Percentiles rank a stretch among this genome's conserved stretches.
phyloP scores from a whole-genome alignment of 92 coral and sea anemone genomes.

The Paramuricea clavata region DNA sequence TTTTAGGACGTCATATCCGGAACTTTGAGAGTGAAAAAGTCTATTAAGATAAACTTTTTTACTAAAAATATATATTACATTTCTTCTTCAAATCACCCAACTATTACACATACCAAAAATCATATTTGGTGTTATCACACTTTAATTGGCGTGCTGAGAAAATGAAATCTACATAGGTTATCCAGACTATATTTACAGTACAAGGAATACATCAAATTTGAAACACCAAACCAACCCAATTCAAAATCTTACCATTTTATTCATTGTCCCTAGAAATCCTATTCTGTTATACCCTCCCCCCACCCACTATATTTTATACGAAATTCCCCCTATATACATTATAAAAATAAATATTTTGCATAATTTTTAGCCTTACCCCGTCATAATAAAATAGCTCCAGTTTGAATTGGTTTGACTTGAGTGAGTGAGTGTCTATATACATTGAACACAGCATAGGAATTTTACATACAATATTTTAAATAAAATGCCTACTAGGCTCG shows the following conservation, averaged over 20 bases:
- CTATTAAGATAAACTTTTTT: too few relatives aligned
- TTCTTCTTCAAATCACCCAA: too few relatives aligned
- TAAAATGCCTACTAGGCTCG: neutral
- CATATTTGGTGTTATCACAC: too few relatives aligned
- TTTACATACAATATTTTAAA: neutral
- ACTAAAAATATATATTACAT: too few relatives aligned
- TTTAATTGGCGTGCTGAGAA: neutral
- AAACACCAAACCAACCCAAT: slow-evolving; percentile 33
- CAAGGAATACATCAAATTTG: neutral
- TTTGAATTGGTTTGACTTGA: slow-evolving; percentile 47
- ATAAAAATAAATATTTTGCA: slow-evolving; percentile 46
- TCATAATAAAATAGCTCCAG: slow-evolving; percentile 17
- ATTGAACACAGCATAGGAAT: neutral
- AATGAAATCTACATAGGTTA: neutral
- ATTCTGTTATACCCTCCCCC: slow-evolving; percentile 10
- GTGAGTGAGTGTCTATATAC: neutral
- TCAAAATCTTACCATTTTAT: slow-evolving; percentile 29
- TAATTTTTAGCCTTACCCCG: neutral
- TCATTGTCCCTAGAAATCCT: neutral
- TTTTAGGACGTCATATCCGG: too few relatives aligned
- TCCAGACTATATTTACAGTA: neutral
- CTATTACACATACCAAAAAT: too few relatives aligned
- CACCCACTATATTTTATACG: slow-evolving; percentile 13
- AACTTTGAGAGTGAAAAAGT: too few relatives aligned
- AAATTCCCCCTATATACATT: slow-evolving; percentile 51